Evolutionary conservation across 2,888 invertebrate genomes (phyloP).

Genomic region (Aspidapion aeneum): DNA sequence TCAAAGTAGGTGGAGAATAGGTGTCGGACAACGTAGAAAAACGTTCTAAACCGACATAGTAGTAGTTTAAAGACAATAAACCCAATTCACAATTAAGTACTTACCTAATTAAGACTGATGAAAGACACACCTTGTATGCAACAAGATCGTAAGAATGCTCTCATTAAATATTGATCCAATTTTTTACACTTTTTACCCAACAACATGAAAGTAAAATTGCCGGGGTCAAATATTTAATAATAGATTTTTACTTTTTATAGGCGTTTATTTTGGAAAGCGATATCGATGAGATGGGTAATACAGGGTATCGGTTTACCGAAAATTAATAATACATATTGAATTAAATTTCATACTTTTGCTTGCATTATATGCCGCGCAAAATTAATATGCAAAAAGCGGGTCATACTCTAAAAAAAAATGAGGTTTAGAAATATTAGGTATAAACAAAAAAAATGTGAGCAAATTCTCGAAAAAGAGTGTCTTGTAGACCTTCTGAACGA

Average conservation of each 20-base stretch:
- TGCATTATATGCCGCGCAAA: not conserved
- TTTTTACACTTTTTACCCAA: constrained; percentile 17
- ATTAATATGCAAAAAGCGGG: not conserved
- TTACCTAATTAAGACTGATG: too few species aligned
- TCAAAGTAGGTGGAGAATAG: too few species aligned
- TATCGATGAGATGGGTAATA: not conserved
- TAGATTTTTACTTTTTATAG: constrained; percentile 13
- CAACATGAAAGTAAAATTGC: constrained; percentile 7
- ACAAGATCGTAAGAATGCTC: not conserved
- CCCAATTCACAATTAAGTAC: too few species aligned
- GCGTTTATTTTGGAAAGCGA: not conserved
- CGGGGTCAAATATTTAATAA: constrained; percentile 6
- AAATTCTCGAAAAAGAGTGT: too few species aligned
- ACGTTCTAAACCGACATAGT: too few species aligned
- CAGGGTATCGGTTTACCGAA: not conserved
- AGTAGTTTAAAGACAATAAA: too few species aligned
- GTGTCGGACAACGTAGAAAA: too few species aligned
- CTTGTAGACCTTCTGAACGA: too few species aligned
- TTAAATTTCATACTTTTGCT: not conserved
- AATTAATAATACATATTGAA: not conserved
- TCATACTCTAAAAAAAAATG: not conserved
- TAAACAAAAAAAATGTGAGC: too few species aligned
- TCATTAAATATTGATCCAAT: constrained; percentile 13
- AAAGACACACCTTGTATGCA: not conserved
- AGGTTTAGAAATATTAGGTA: too few species aligned